Conservation (phyloP, 2,888 invertebrate genomes). For the Orthonychiurus folsomi region DNA sequence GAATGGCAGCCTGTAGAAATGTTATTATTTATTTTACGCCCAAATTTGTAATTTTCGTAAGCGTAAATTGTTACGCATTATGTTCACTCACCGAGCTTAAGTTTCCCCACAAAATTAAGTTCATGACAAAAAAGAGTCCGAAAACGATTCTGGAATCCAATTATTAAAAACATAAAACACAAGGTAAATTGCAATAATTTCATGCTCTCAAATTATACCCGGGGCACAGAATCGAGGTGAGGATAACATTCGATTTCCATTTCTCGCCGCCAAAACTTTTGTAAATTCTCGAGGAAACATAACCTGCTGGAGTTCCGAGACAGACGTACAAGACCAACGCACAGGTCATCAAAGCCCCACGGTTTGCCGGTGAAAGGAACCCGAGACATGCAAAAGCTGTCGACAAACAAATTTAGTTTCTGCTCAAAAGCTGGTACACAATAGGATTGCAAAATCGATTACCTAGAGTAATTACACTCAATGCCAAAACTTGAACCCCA, state of each 20-base stretch:
- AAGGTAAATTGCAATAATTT: neutral
- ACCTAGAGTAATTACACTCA: constrained; percentile 86
- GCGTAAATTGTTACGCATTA: too few relatives aligned
- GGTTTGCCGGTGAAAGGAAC: constrained; percentile 95
- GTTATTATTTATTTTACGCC: too few relatives aligned
- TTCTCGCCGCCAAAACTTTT: constrained; percentile 97
- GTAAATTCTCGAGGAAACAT: constrained; percentile 91
- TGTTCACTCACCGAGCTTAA: too few relatives aligned
- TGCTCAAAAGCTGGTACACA: neutral
- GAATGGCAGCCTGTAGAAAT: constrained; percentile 95
- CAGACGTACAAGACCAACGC: constrained; percentile 94
- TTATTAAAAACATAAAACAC: too few relatives aligned
- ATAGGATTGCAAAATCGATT: constrained; percentile 36
- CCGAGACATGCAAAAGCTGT: constrained; percentile 96
- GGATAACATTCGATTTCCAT: constrained; percentile 95
- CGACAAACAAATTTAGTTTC: constrained; percentile 22
- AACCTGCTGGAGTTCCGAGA: constrained; percentile 92
- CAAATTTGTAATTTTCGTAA: too few relatives aligned
- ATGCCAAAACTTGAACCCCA: constrained; percentile 90
- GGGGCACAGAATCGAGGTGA: constrained; percentile 93
- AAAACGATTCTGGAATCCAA: constrained; percentile 76
- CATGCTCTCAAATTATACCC: constrained; percentile 56
- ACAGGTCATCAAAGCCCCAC: constrained; percentile 97
- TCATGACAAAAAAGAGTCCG: constrained; percentile 93
- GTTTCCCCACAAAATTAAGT: constrained; percentile 90